These are phyloP conservation scores for Melanaphis sacchari DNA, from an alignment of 1,140 invertebrate species.

Conservation along the genomic window DNA sequence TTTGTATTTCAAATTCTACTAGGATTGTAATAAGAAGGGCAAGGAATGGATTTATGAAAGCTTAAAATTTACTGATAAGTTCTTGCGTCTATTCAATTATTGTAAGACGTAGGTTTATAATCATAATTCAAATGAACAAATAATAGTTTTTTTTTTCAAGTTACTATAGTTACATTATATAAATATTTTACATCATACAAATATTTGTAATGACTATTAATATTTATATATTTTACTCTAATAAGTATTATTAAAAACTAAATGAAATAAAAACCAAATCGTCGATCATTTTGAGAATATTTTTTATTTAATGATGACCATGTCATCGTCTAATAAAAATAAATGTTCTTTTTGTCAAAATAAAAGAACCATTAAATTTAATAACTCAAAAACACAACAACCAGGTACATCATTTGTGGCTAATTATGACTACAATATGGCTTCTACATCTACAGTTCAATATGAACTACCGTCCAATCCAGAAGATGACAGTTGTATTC, in stretches of 20 bases:
- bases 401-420: background rate
- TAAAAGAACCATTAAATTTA: background rate
- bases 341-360: background rate
- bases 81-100: no score
- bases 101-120: background rate
- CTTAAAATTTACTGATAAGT: no score
- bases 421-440: background rate
- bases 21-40: no score
- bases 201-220: background rate
- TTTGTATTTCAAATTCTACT: no score
- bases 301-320: background rate
- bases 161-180: background rate
- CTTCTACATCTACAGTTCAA: background rate
- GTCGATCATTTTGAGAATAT: background rate
- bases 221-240: background rate
- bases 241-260: background rate
- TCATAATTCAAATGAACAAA: background rate
- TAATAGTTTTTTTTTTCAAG: background rate
- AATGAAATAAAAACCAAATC: no score
- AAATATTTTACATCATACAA: background rate
- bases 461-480: no score
- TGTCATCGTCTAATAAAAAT: background rate
- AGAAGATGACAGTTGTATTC: background rate
- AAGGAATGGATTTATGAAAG: no score
- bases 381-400: background rate